Percentiles rank a stretch among this genome's conserved stretches.
phyloP scores from a whole-genome alignment of 1,140 invertebrate genomes.

The Pomacea maculata region DNA sequence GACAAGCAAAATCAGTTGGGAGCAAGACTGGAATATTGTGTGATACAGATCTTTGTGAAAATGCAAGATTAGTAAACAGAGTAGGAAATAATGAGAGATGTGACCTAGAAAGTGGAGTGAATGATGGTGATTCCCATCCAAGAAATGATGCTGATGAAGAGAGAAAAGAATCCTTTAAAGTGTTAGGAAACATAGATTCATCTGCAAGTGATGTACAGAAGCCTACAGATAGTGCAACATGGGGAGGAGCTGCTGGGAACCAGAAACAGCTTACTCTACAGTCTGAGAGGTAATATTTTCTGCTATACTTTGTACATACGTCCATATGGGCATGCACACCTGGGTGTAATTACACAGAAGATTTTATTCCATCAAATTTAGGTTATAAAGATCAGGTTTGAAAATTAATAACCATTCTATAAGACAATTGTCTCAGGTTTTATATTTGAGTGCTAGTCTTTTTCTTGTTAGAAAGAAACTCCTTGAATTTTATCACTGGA shows the following conservation, averaged over 20 bases:
- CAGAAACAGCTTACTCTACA: conserved; percentile 5
- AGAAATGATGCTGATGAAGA: neutral
- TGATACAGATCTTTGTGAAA: neutral
- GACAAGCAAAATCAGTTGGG: neutral
- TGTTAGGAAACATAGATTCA: neutral
- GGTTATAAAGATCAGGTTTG: too few relatives aligned
- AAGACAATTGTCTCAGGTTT: neutral
- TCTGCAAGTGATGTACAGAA: neutral
- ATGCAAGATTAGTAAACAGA: neutral
- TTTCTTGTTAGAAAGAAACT: conserved; percentile 16
- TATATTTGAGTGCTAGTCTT: conserved; percentile 15
- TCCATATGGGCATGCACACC: neutral
- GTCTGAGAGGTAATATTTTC: neutral
- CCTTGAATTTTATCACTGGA: neutral
- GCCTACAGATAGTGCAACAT: too few relatives aligned
- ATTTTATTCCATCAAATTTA: too few relatives aligned
- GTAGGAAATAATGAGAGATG: neutral
- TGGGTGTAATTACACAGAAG: too few relatives aligned
- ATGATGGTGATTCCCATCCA: neutral
- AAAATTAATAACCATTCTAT: too few relatives aligned
- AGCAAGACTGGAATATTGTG: neutral
- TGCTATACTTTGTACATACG: neutral
- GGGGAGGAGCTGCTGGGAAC: neutral
- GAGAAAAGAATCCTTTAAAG: neutral
- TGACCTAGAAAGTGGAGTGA: neutral